phyloP scores from a whole-genome alignment of 2,888 invertebrate genomes.

The Torymus auratus region DNA sequence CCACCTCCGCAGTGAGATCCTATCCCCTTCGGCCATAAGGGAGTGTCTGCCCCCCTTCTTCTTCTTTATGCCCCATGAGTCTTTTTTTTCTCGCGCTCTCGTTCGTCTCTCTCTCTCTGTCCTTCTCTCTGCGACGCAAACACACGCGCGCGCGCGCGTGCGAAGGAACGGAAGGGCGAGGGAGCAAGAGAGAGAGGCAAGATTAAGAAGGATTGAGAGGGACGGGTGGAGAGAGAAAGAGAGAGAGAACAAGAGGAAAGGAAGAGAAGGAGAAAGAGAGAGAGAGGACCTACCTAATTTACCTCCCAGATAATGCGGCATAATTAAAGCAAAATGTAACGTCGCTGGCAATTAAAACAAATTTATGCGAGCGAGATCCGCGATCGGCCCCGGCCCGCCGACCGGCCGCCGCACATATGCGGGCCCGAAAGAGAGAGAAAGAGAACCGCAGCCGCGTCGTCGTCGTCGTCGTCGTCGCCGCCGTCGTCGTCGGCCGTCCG shows the following conservation, averaged over 20 bases:
- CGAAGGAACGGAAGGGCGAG: conserved; percentile 13
- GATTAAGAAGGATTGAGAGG: conserved; percentile 60
- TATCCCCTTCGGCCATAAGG: conserved; percentile 64
- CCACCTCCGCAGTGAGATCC: conserved; percentile 64
- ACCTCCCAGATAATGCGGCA: conserved; percentile 78
- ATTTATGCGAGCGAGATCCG: conserved; percentile 77
- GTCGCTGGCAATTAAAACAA: conserved; percentile 78
- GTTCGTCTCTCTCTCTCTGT: conserved; percentile 52
- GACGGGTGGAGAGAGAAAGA: conserved; percentile 44
- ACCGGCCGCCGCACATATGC: conserved; percentile 24
- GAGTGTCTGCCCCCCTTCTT: conserved; percentile 41
- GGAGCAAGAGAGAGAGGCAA: conserved; percentile 33
- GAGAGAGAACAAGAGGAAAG: conserved; percentile 44
- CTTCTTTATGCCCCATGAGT: conserved; percentile 60
- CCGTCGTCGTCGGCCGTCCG: conserved; percentile 61
- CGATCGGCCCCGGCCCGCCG: conserved; percentile 71
- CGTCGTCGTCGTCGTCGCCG: conserved; percentile 62
- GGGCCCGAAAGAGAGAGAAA: conserved; percentile 24
- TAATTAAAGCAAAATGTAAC: conserved; percentile 78
- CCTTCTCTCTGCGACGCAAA: conserved; percentile 40
- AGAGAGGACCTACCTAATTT: conserved; percentile 76
- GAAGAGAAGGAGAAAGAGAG: neutral
- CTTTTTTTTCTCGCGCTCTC: conserved; percentile 41
- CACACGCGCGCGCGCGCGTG: conserved; percentile 35
- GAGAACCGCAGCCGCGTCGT: conserved; percentile 54